Percentiles rank a stretch among this genome's conserved stretches.
These are phyloP conservation scores for Goniozus legneri DNA, from an alignment of 1,140 invertebrate genomes.

Conservation along the genomic window DNA sequence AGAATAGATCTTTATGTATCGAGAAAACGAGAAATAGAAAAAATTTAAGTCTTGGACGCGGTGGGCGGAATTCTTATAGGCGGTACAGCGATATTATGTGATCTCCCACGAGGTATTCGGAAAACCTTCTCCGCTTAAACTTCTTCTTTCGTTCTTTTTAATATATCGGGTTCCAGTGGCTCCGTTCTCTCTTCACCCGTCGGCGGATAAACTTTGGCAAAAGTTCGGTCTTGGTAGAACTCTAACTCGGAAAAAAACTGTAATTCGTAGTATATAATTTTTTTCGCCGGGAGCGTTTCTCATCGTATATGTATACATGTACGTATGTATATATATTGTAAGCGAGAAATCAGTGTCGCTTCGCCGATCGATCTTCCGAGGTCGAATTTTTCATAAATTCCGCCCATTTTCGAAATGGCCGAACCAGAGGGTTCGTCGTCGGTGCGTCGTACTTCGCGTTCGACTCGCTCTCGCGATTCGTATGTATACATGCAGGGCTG, in stretches of 20 bases:
- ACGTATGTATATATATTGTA: no score
- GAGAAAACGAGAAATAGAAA: conserved; percentile 13
- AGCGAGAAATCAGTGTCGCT: no score
- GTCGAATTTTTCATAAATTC: conserved; percentile 47
- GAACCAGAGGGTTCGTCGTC: no score
- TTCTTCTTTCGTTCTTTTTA: neutral
- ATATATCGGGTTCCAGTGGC: neutral
- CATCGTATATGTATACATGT: no score
- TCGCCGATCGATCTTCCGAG: conserved; percentile 44
- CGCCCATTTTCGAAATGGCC: conserved; percentile 43
- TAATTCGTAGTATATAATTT: neutral
- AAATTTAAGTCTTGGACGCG: neutral
- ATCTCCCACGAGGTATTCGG: conserved; percentile 3
- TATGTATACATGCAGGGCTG: conserved; percentile 31
- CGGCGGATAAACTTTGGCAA: neutral
- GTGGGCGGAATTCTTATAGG: conserved; percentile 17
- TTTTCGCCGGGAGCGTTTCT: no score
- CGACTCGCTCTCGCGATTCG: conserved; percentile 36
- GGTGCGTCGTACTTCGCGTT: no score
- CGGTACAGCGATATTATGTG: neutral
- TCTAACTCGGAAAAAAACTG: neutral
- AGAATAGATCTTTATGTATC: conserved; percentile 9
- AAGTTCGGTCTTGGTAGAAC: no score
- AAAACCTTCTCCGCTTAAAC: neutral
- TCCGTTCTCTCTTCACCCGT: neutral